phyloP scores from a whole-genome alignment of 2,113 vertebrate genomes.

The Oreochromis aureus region DNA sequence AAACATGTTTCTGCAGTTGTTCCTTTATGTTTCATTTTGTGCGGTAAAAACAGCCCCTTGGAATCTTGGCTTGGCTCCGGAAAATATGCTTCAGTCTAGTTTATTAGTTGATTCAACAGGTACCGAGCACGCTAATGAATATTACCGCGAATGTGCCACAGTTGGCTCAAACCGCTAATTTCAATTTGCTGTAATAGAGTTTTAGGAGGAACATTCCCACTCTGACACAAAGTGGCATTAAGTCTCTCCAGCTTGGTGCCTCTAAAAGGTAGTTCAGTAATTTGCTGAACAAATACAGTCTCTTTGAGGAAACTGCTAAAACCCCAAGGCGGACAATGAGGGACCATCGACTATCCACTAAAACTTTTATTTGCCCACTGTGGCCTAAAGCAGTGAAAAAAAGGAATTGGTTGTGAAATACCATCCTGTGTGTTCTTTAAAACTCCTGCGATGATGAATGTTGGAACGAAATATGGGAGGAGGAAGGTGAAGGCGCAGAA shows the following conservation, averaged over 20 bases:
- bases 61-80: neutral
- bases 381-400: conserved; percentile 15
- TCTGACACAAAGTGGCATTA: conserved; percentile 44
- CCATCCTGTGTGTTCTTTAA: conserved; percentile 37
- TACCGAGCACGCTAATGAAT: conserved; percentile 39
- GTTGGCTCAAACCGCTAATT: conserved; percentile 51
- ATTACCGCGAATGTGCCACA: conserved; percentile 20
- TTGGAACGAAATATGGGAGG: neutral
- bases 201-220: conserved; percentile 35
- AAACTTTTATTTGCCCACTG: conserved; percentile 23
- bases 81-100: neutral
- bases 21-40: neutral
- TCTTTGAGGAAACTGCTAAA: conserved; percentile 29
- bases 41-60: neutral
- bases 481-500: conserved; percentile 28
- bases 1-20: neutral
- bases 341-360: conserved; percentile 14
- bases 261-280: conserved; percentile 44
- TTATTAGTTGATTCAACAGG: conserved; percentile 36
- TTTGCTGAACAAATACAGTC: conserved; percentile 44
- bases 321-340: conserved; percentile 2
- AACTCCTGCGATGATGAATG: conserved; percentile 30
- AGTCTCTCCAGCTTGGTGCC: conserved; percentile 1
- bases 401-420: conserved; percentile 42
- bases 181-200: conserved; percentile 47